phyloP scores from a whole-genome alignment of 2,888 invertebrate species.

The Molorchus minor region DNA sequence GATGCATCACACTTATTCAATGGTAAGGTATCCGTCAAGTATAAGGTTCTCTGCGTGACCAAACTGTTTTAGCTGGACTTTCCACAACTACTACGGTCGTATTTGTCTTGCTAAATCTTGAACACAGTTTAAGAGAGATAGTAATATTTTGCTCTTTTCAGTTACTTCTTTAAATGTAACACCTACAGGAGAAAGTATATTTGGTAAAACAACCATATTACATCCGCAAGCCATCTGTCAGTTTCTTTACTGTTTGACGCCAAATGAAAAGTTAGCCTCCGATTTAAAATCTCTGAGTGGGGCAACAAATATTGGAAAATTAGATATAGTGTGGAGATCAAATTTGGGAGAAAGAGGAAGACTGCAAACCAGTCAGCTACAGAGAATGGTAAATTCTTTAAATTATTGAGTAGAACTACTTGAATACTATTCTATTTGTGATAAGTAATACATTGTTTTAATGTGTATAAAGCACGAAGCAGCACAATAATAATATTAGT shows the following conservation, averaged over 20 bases:
- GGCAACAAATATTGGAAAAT: slow-evolving; percentile 91
- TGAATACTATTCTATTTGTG: slow-evolving; percentile 1
- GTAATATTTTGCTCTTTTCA: slow-evolving; percentile 42
- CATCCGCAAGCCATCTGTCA: slow-evolving; percentile 93
- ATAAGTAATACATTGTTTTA: too few relatives aligned
- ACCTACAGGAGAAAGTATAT: slow-evolving; percentile 74
- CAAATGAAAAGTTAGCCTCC: slow-evolving; percentile 77
- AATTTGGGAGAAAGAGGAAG: slow-evolving; percentile 97
- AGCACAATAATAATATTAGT: too few relatives aligned
- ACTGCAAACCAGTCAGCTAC: slow-evolving; percentile 93
- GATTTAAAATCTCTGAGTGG: slow-evolving; percentile 82
- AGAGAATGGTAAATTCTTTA: slow-evolving; percentile 75
- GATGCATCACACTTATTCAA: slow-evolving; percentile 92
- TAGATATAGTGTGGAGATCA: slow-evolving; percentile 98
- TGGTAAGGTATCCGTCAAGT: slow-evolving; percentile 60
- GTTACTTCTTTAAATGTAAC: slow-evolving; percentile 79
- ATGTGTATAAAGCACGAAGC: too few relatives aligned
- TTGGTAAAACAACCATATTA: slow-evolving; percentile 81
- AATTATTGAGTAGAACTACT: slow-evolving; percentile 13
- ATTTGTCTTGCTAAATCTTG: too few relatives aligned
- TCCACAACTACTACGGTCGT: too few relatives aligned
- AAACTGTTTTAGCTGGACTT: not conserved
- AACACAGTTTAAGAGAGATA: too few relatives aligned
- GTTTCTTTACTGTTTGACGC: slow-evolving; percentile 91
- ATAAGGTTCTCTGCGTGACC: too few relatives aligned